Base-by-base conservation (phyloP, 1,140 invertebrate species). In the Drosophila ogumai region DNA sequence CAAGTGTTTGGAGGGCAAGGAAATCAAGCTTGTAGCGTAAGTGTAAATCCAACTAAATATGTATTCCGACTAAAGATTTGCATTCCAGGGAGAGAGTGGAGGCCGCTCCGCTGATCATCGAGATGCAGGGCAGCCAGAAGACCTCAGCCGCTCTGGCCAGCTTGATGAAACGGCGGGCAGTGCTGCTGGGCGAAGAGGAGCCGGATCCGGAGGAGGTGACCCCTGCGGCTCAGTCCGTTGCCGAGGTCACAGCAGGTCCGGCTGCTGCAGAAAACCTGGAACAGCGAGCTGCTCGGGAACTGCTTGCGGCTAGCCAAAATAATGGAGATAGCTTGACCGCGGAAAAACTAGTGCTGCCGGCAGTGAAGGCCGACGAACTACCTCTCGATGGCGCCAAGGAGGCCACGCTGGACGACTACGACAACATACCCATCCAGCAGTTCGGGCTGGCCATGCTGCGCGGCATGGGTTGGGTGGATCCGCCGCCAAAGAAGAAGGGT, bases 381-480 rank as follows among this genome's bases (percentile, higher is more conserved):
- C 90, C 94, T 17, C 84, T 95, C 9, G 92, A 94, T 44, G 95
- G 95, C 5, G 93, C 94, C 66, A 93, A 94, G 92, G 94, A 96
- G 95, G 95, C 97, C 19, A 95, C 95, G 6, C 88, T 97, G 36
- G 96, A 97, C 74, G 97, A 99, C 93, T 99, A 99, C 94, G 97
- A 99, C 85, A 94, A 95, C 78, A 95, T 99, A 54, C 98, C 98
- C 3, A 95, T 99, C 49, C 94, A 95, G 91, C 94, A 96, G 49
- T 99, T 96, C 96, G 98, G 98, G 8, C 75, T 97, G 81, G 98
- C 98, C 6, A 96, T 99, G 96, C 93, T 99, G 15, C 93, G 98
- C 81, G 98, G 98, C 38, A 99, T 99, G 98, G 98, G 98, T 1
- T 99, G 97, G 97, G 95, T 77, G 4, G 92, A 92, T 54, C 90